Base-by-base conservation (phyloP, 2,888 invertebrate genomes). In the Incurvaria masculella region DNA sequence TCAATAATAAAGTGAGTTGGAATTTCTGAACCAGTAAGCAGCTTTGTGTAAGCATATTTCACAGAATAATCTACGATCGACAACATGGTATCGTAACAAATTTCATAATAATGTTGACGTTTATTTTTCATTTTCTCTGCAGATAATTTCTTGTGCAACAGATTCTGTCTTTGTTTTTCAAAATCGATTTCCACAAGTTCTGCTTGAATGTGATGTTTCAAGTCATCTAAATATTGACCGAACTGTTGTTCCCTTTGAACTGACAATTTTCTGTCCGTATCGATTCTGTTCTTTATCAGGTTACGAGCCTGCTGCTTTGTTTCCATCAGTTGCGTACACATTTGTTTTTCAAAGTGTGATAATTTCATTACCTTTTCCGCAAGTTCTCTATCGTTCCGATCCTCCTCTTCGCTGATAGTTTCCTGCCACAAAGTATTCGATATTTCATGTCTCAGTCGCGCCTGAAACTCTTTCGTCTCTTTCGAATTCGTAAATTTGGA, bases 341-440 rank as follows among this genome's bases (percentile, higher is more conserved):
- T 82, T 63, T 83, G 82, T 60, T 85, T 86, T 58, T 87, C 87
- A 61, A 82, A 85, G 42, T 79, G 71, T 1, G 85, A 83, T 51
- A 86, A 74, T 57, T 82, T 81, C 61, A 85, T 63, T 4, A 85
- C 73, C 56, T 81, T 83, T 48, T 72, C 72, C 0, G 81, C 76
- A 11, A 86, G 65, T 14, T 73, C 67, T 41, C 66, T 65, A 52
- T 84, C 81, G 21, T 80, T 63, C 52, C 72, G 71, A 10, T 62
- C 60, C 57, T 82, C 82, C 62, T 83, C 80, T 58, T 80, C 75
- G 18, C 65, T 64, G 39, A 79, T 60, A 20, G 83, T 66, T 52
- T 69, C 65, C 43, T 81, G 72, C 83, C 84, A 84, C 44, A 85
- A 56, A 5, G 78, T 65, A 33, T 61, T 60, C 54, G 82, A 65